phyloP scores from a whole-genome alignment of 2,113 vertebrate species.

The Neodon shergylaensis region DNA sequence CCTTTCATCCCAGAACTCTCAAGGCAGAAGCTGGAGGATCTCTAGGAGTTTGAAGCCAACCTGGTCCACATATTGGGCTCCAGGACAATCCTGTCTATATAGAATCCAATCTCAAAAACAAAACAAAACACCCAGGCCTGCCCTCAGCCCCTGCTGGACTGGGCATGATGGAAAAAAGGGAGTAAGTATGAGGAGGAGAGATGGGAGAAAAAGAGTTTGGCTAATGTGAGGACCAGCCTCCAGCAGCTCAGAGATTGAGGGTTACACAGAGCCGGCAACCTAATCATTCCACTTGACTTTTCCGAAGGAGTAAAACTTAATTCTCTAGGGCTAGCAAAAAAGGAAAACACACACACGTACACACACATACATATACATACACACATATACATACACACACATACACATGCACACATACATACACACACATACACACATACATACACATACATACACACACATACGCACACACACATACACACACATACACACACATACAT shows the following conservation, averaged over 20 bases:
- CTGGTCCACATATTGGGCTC: background rate
- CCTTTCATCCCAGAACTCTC: background rate
- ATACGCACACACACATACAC: no score
- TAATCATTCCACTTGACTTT: background rate
- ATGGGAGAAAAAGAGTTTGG: background rate
- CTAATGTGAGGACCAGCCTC: background rate
- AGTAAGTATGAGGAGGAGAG: background rate
- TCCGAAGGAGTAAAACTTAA: background rate
- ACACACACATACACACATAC: no score
- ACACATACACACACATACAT: no score
- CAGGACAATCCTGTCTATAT: background rate
- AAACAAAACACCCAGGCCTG: background rate
- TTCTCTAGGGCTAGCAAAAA: background rate
- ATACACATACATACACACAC: no score
- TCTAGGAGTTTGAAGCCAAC: background rate
- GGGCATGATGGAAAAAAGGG: background rate
- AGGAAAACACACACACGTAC: no score
- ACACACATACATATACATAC: no score
- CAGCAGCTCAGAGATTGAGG: background rate
- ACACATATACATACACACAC: no score
- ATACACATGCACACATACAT: fast-evolving
- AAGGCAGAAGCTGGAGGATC: background rate
- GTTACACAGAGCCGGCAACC: background rate
- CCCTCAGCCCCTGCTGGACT: background rate
- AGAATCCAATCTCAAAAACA: background rate